Conservation (phyloP, 2,888 invertebrate species). For the Sphecodes monilicornis region DNA sequence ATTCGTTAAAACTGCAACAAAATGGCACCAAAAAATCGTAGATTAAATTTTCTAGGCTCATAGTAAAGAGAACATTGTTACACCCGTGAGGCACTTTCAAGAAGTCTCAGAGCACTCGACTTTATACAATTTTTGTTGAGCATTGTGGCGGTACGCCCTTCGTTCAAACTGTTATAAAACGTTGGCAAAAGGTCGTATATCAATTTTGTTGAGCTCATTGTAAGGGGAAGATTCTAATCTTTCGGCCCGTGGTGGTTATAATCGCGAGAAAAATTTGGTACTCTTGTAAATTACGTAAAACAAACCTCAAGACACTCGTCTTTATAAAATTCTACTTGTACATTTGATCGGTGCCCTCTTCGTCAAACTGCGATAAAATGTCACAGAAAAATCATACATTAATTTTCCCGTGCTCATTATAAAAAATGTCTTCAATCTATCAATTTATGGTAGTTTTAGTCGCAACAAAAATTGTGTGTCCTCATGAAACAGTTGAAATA, state of each 20-base stretch:
- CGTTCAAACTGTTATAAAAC: neutral
- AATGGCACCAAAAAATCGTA: too few relatives aligned
- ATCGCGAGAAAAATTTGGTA: too few relatives aligned
- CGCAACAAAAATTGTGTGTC: neutral
- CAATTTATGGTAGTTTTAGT: neutral
- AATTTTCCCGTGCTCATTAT: neutral
- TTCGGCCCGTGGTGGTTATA: too few relatives aligned
- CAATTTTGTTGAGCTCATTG: neutral
- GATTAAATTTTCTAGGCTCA: too few relatives aligned
- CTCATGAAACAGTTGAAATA: neutral
- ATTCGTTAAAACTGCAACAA: too few relatives aligned
- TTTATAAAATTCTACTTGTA: neutral
- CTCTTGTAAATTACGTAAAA: too few relatives aligned
- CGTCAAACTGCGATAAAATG: neutral
- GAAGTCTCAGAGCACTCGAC: neutral
- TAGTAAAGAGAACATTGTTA: too few relatives aligned
- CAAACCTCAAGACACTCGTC: neutral
- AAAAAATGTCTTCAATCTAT: neutral
- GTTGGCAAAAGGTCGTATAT: neutral
- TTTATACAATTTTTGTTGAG: neutral
- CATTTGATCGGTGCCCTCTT: neutral
- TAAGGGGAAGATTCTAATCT: neutral
- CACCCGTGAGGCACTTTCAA: too few relatives aligned
- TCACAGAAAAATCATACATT: neutral
- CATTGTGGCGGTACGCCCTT: neutral